phyloP scores from a whole-genome alignment of 2,888 invertebrate genomes.

The Mythimna lalbum region DNA sequence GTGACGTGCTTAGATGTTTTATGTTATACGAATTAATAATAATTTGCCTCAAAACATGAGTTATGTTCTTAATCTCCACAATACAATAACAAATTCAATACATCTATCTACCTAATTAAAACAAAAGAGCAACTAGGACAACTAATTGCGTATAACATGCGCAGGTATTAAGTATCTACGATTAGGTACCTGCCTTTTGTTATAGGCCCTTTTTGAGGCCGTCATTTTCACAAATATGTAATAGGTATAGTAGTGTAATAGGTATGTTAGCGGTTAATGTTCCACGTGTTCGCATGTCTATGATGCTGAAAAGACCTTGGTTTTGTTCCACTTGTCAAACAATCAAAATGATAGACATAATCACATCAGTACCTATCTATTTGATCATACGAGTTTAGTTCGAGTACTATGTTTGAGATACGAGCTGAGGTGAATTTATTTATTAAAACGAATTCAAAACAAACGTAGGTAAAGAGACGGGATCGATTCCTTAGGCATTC shows the following conservation, averaged over 20 bases:
- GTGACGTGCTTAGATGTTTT: too few species aligned
- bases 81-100: too few species aligned
- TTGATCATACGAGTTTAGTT: slow-evolving; percentile 13
- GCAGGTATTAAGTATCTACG: not conserved
- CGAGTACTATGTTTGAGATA: slow-evolving; percentile 28
- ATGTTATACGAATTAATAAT: too few species aligned
- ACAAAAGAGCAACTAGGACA: not conserved
- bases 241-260: too few species aligned
- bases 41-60: too few species aligned
- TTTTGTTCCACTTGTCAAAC: slow-evolving; percentile 20
- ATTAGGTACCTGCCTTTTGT: not conserved
- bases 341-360: slow-evolving; percentile 47
- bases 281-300: slow-evolving; percentile 1
- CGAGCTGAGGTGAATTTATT: not conserved
- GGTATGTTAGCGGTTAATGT: slow-evolving; percentile 1
- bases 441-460: not conserved
- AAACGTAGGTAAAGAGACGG: too few species aligned
- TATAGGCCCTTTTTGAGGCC: not conserved
- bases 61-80: too few species aligned
- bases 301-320: slow-evolving; percentile 32
- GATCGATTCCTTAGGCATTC: too few species aligned
- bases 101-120: not conserved
- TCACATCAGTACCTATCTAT: slow-evolving; percentile 36
- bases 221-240: not conserved
- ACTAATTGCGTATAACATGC: not conserved